These are phyloP conservation scores for Phlogophora meticulosa DNA, from an alignment of 2,888 invertebrate genomes.

Conservation along the genomic window DNA sequence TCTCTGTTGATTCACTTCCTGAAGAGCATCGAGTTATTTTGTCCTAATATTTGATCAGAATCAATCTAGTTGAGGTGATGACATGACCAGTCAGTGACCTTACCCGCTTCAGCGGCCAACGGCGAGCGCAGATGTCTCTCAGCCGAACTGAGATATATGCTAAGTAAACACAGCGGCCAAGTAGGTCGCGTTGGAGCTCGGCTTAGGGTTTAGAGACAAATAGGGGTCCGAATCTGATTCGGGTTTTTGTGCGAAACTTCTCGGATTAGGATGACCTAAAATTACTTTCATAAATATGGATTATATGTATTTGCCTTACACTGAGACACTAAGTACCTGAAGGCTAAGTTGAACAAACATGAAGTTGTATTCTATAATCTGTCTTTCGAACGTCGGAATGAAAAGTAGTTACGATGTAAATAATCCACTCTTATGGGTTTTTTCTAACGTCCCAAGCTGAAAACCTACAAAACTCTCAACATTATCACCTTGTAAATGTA, in stretches of 20 bases:
- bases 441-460: background rate
- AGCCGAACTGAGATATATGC: constrained; percentile 28
- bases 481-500: background rate
- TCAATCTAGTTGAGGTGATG: constrained; percentile 20
- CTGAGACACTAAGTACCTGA: background rate
- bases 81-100: constrained; percentile 29
- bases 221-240: constrained; percentile 8
- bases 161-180: constrained; percentile 26
- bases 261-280: constrained; percentile 16
- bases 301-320: background rate
- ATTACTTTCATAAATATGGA: constrained; percentile 12
- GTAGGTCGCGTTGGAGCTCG: constrained; percentile 25
- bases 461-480: background rate
- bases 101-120: constrained; percentile 15
- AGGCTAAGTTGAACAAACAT: background rate
- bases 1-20: constrained; percentile 15
- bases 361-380: background rate
- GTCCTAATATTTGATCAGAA: constrained; percentile 8
- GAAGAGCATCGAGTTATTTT: background rate
- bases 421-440: background rate
- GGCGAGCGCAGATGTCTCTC: constrained; percentile 18
- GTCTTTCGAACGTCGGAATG: background rate
- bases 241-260: background rate
- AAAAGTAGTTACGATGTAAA: background rate
- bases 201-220: constrained; percentile 24